Conservation (phyloP, 1,140 invertebrate genomes). For the Brachionus rubens region DNA sequence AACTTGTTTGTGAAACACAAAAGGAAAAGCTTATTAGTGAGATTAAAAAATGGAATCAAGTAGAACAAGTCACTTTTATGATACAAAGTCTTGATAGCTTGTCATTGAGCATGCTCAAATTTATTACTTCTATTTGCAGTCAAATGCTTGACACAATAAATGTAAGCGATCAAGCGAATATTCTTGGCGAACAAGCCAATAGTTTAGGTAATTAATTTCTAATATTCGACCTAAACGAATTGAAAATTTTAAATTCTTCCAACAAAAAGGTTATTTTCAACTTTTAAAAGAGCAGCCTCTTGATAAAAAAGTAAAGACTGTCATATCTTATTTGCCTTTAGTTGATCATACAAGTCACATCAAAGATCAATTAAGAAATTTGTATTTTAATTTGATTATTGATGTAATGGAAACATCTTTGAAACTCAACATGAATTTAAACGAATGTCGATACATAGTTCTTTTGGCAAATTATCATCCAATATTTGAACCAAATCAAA, state of each 20-base stretch:
- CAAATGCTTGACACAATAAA: neutral
- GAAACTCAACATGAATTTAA: constrained; percentile 2
- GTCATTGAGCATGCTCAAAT: neutral
- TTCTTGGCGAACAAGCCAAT: constrained; percentile 18
- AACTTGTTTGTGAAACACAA: neutral
- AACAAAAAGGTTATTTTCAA: constrained; percentile 25
- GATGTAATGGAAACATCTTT: neutral
- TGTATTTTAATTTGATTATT: constrained; percentile 4
- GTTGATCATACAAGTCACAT: neutral
- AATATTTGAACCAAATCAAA: neutral
- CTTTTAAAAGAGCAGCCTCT: neutral
- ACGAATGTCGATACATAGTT: neutral
- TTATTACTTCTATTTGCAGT: neutral
- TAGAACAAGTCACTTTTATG: neutral
- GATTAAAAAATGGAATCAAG: constrained; percentile 27
- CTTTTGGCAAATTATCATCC: neutral
- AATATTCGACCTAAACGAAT: neutral
- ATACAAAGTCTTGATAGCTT: neutral
- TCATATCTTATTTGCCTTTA: neutral
- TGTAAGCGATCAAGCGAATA: constrained; percentile 3
- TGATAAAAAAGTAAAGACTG: neutral
- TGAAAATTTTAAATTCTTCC: neutral
- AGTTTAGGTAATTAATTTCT: constrained; percentile 2
- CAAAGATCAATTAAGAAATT: constrained; percentile 2
- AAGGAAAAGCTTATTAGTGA: constrained; percentile 10